These are phyloP conservation scores for Drosophila monieri DNA, from an alignment of 2,888 invertebrate genomes.

Conservation along the genomic window DNA sequence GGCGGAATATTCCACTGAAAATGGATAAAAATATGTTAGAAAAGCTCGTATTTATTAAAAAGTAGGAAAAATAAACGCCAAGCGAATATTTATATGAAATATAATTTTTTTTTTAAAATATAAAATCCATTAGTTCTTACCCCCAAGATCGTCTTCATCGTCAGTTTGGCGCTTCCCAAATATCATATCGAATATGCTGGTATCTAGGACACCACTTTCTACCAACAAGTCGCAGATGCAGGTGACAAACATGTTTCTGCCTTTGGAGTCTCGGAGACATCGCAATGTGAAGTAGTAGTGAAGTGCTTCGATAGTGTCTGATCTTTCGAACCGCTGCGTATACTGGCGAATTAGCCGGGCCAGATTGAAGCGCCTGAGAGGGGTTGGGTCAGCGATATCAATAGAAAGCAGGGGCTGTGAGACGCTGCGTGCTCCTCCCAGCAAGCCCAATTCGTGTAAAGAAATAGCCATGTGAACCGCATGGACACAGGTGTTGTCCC, in stretches of 20 bases:
- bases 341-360: conserved; percentile 94
- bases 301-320: conserved; percentile 94
- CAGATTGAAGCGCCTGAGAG: conserved; percentile 93
- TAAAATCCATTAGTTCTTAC: neutral
- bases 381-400: conserved; percentile 92
- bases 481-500: conserved; percentile 90
- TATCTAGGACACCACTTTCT: conserved; percentile 86
- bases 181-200: conserved; percentile 90
- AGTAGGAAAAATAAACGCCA: too few relatives aligned
- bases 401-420: conserved; percentile 91
- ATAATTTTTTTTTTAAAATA: neutral
- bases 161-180: conserved; percentile 86
- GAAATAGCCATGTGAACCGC: conserved; percentile 97
- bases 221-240: conserved; percentile 93
- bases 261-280: conserved; percentile 90
- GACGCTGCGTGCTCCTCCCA: conserved; percentile 90
- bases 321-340: conserved; percentile 94
- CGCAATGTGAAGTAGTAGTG: conserved; percentile 91
- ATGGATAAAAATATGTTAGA: neutral
- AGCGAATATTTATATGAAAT: too few relatives aligned
- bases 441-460: conserved; percentile 92
- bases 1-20: conserved; percentile 89
- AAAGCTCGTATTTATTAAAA: neutral
- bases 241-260: conserved; percentile 93
- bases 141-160: neutral